These are phyloP conservation scores for Drosophila pallidifrons DNA, from an alignment of 1,140 invertebrate genomes.

Conservation along the genomic window DNA sequence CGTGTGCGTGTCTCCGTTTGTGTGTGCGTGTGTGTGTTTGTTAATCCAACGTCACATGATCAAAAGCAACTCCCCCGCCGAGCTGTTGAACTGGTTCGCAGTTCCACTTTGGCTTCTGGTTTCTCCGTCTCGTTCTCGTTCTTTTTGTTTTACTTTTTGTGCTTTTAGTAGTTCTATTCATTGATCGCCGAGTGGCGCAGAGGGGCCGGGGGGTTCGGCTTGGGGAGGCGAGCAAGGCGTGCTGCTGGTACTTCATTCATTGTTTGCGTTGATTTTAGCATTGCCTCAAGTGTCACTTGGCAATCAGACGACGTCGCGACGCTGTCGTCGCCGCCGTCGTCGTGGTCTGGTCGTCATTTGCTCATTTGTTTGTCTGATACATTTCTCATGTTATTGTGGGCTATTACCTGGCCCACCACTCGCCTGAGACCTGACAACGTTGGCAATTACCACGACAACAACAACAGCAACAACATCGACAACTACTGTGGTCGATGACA, in stretches of 20 bases:
- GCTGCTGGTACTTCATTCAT: constrained; percentile 37
- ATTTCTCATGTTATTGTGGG: constrained; percentile 71
- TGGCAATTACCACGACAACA: constrained; percentile 44
- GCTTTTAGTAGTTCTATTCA: constrained; percentile 13
- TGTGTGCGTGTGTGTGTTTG: constrained; percentile 8
- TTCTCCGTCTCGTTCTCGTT: constrained; percentile 1
- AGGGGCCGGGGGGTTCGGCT: neutral
- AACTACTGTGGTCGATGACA: neutral
- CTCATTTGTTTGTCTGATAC: constrained; percentile 72
- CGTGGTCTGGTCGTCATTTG: constrained; percentile 68
- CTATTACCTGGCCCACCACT: constrained; percentile 53
- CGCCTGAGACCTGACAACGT: constrained; percentile 43
- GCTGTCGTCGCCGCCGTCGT: constrained; percentile 24
- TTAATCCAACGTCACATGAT: constrained; percentile 41
- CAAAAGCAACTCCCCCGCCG: constrained; percentile 17
- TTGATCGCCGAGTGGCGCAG: constrained; percentile 1
- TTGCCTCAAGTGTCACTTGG: constrained; percentile 73
- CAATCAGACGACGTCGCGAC: constrained; percentile 61
- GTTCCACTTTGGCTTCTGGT: constrained; percentile 27
- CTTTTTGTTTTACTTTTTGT: constrained; percentile 1
- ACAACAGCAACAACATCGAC: constrained; percentile 23
- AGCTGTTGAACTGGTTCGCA: constrained; percentile 27
- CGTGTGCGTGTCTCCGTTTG: neutral
- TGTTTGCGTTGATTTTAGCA: constrained; percentile 48
- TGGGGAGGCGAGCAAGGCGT: neutral